Evolutionary conservation across 2,888 invertebrate species (phyloP).

Genomic region (Tetranychus piercei): DNA sequence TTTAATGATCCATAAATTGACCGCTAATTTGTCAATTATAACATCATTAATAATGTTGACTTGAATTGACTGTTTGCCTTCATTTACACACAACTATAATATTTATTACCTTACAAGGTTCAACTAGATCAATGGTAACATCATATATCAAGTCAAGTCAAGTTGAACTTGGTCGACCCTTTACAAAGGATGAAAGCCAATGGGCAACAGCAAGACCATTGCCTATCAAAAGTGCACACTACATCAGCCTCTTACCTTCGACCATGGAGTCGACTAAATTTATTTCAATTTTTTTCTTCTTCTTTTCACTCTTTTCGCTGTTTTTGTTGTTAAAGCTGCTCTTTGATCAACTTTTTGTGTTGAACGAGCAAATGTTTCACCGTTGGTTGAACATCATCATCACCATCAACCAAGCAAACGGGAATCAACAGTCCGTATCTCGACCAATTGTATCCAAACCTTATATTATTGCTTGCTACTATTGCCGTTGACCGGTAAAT

Average conservation of each 20-base stretch:
- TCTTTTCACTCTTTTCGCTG: too few relatives aligned
- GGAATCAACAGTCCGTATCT: background rate
- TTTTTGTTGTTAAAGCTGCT: too few relatives aligned
- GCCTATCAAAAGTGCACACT: too few relatives aligned
- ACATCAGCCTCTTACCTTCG: too few relatives aligned
- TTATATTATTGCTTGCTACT: background rate
- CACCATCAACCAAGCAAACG: background rate
- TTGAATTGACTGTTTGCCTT: too few relatives aligned
- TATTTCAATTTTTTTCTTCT: too few relatives aligned
- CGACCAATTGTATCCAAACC: background rate
- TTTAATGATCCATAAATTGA: background rate
- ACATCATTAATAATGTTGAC: background rate
- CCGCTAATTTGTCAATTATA: background rate
- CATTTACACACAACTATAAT: background rate
- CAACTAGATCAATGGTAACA: background rate
- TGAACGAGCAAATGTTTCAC: background rate
- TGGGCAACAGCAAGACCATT: background rate
- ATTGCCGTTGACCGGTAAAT: background rate
- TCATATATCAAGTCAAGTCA: constrained; percentile 1
- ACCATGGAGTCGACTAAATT: too few relatives aligned
- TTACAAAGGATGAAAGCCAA: background rate
- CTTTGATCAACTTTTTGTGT: too few relatives aligned
- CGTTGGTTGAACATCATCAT: background rate
- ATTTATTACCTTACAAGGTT: background rate
- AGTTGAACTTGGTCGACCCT: background rate